Evolutionary conservation across 2,113 vertebrate species (phyloP).

Genomic region (Picathartes gymnocephalus): DNA sequence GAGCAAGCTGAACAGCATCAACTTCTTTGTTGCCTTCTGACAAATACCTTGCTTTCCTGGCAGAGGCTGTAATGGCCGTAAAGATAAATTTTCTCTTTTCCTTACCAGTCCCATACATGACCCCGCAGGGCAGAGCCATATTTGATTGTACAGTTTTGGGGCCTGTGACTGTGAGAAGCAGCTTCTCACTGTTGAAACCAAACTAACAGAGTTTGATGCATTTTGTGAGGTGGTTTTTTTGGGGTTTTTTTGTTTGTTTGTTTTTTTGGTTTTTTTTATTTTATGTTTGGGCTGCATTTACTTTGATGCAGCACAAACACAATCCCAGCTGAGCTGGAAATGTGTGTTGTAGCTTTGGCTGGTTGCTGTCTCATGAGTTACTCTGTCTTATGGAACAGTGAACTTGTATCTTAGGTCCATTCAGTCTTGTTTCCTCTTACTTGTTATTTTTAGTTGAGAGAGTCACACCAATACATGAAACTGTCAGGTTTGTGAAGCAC

Average conservation of each 20-base stretch:
- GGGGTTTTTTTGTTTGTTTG: background rate
- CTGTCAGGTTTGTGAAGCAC: background rate
- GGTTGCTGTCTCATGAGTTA: background rate
- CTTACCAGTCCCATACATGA: rapidly evolving
- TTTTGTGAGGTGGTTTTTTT: too few species aligned
- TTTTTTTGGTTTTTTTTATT: background rate
- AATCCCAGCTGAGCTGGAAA: background rate
- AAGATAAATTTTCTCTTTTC: background rate
- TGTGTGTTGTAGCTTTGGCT: background rate
- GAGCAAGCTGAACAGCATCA: background rate
- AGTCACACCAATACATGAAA: background rate
- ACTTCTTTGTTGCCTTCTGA: background rate
- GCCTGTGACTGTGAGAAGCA: background rate
- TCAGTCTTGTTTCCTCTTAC: background rate
- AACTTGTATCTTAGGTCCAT: background rate
- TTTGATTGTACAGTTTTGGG: background rate
- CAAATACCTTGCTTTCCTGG: background rate
- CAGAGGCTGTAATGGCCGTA: background rate
- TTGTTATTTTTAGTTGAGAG: background rate
- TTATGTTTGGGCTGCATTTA: background rate
- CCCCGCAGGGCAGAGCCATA: background rate
- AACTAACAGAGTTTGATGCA: background rate
- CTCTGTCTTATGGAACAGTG: background rate
- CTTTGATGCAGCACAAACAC: background rate
- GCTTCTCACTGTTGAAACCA: background rate